Evolutionary conservation across 2,797 vertebrate species (phyloP).

Genomic region (Peromyscus attwateri): DNA sequence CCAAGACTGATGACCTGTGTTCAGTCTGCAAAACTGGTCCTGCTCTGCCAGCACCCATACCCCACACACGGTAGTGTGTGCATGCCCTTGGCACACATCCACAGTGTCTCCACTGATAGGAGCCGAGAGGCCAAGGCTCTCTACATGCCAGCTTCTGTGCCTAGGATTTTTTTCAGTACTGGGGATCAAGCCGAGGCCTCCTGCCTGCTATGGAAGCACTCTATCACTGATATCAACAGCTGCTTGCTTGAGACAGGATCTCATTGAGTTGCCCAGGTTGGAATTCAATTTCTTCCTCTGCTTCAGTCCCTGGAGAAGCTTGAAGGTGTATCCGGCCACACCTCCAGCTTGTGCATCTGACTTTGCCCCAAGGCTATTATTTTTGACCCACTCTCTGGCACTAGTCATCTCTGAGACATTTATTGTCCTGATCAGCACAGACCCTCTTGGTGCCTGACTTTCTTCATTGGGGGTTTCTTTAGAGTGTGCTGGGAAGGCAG

Average conservation of each 20-base stretch:
- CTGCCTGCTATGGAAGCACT: not conserved
- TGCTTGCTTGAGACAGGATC: not conserved
- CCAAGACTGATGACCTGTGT: not conserved
- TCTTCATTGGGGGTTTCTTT: not conserved
- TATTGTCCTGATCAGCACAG: not conserved
- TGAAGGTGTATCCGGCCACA: not conserved
- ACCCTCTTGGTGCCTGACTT: not conserved
- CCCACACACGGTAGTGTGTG: not conserved
- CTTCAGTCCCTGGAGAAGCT: not conserved
- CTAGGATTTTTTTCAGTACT: not conserved
- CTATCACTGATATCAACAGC: not conserved
- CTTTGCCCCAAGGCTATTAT: not conserved
- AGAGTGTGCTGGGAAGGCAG: not conserved
- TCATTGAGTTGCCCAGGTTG: not conserved
- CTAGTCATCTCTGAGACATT: not conserved
- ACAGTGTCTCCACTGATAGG: not conserved
- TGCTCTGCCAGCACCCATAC: not conserved
- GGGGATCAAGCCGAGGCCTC: not conserved
- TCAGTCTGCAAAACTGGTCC: not conserved
- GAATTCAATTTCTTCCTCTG: not conserved
- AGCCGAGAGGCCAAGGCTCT: not conserved
- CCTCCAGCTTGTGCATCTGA: not conserved
- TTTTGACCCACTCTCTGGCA: not conserved
- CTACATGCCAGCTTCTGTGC: not conserved
- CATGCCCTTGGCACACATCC: not conserved